A percentile compares a stretch with the other conserved stretches of the same genome.
Conservation (phyloP, 2,888 invertebrate genomes). For the Biston stratarius region DNA sequence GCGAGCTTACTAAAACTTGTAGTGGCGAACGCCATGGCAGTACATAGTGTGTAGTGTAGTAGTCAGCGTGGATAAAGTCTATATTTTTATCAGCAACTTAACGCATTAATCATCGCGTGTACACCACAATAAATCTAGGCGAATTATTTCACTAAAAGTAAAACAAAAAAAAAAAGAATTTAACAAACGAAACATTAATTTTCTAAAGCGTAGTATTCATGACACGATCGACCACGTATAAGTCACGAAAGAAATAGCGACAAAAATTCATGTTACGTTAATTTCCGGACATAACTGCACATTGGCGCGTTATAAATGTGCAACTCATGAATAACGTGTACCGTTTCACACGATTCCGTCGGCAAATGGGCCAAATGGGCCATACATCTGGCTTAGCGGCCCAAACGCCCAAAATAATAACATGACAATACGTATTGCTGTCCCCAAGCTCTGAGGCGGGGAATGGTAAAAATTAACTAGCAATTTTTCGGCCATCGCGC, state of each 20-base stretch:
- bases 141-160: too few species aligned
- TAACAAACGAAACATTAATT: constrained; percentile 20
- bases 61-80: too few species aligned
- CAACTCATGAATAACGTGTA: constrained; percentile 74
- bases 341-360: constrained; percentile 72
- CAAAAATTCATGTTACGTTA: constrained; percentile 57
- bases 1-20: too few species aligned
- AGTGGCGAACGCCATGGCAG: too few species aligned
- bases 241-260: constrained; percentile 40
- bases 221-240: constrained; percentile 36
- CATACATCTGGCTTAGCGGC: constrained; percentile 81
- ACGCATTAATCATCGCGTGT: too few species aligned
- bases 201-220: constrained; percentile 25
- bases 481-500: constrained; percentile 40
- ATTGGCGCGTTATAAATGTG: constrained; percentile 72
- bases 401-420: constrained; percentile 80
- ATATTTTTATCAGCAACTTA: too few species aligned
- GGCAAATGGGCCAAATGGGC: constrained; percentile 81
- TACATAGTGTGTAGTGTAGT: too few species aligned
- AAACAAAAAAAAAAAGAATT: neutral
- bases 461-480: constrained; percentile 41
- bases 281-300: constrained; percentile 70
- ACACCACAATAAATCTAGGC: too few species aligned
- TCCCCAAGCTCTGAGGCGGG: constrained; percentile 35
- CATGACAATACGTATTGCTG: constrained; percentile 71